A percentile compares a stretch with the other conserved stretches of the same genome.
Conservation (phyloP, 1,140 invertebrate species). For the Hyles vespertilio region DNA sequence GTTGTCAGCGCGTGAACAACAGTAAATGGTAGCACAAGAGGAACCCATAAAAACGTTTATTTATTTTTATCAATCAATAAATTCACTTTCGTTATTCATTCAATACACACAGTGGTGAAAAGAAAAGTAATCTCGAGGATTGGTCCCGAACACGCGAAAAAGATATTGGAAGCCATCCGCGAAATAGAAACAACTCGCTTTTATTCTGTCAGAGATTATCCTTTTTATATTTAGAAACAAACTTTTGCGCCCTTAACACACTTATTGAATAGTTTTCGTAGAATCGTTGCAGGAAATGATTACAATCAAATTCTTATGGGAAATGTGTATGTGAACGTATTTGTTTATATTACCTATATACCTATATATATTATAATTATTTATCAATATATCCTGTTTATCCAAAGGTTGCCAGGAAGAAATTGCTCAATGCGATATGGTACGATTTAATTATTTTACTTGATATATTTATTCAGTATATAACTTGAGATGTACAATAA, state of each 20-base stretch:
- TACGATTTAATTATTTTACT: too few relatives aligned
- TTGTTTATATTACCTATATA: too few relatives aligned
- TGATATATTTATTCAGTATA: too few relatives aligned
- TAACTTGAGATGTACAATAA: too few relatives aligned
- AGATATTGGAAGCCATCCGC: constrained; percentile 44
- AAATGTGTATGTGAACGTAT: too few relatives aligned
- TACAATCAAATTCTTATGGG: too few relatives aligned
- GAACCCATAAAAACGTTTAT: constrained; percentile 31
- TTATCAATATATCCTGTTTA: too few relatives aligned
- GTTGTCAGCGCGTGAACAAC: constrained; percentile 12
- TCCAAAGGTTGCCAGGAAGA: too few relatives aligned
- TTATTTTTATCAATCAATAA: constrained; percentile 40
- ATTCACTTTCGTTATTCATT: constrained; percentile 40
- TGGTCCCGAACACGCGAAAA: constrained; percentile 46
- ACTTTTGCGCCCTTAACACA: constrained; percentile 16
- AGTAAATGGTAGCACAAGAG: constrained; percentile 13
- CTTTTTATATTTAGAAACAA: constrained; percentile 36
- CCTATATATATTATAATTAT: too few relatives aligned
- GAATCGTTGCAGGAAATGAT: too few relatives aligned
- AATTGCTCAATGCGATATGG: too few relatives aligned
- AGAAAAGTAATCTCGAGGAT: constrained; percentile 42
- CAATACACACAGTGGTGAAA: constrained; percentile 34
- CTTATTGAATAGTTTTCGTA: constrained; percentile 1
- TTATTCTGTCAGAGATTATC: constrained; percentile 44
- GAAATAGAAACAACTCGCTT: constrained; percentile 38